Conservation (phyloP, 2,888 invertebrate genomes). For the Campoletis raptor region DNA sequence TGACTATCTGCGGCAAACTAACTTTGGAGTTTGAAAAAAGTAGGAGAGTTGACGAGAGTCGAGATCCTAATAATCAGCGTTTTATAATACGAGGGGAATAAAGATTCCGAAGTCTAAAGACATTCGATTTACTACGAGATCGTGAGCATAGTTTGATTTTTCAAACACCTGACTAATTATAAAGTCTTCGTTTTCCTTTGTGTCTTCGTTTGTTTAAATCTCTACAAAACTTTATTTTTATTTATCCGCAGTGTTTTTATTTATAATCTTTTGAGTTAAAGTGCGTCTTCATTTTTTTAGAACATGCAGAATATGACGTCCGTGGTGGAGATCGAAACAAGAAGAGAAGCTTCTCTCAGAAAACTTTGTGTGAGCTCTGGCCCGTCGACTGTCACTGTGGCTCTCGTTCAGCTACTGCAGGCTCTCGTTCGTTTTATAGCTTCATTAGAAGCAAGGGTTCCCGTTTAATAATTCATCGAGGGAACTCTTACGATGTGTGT, state of each 20-base stretch:
- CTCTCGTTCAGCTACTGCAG: conserved; percentile 36
- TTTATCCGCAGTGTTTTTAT: neutral
- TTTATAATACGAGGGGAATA: conserved; percentile 10
- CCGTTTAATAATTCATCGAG: conserved; percentile 81
- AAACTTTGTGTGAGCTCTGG: conserved; percentile 21
- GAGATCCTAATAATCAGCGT: conserved; percentile 6
- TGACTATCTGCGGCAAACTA: conserved; percentile 36
- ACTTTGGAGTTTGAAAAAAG: conserved; percentile 44
- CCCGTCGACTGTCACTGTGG: neutral
- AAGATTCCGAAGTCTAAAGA: neutral
- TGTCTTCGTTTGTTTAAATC: neutral
- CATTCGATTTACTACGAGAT: neutral
- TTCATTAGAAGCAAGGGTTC: conserved; percentile 79
- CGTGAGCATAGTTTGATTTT: too few species aligned
- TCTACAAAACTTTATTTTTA: neutral
- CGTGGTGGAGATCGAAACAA: conserved; percentile 7
- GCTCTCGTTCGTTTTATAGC: conserved; percentile 77
- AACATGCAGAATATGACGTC: neutral
- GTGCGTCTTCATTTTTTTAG: neutral
- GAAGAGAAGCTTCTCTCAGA: conserved; percentile 36
- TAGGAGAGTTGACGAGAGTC: conserved; percentile 35
- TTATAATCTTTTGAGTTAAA: neutral
- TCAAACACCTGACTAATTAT: too few species aligned
- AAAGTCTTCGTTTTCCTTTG: too few species aligned
- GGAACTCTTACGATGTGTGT: conserved; percentile 63